phyloP scores from a whole-genome alignment of 2,113 vertebrate genomes.

The Barbus barbus region DNA sequence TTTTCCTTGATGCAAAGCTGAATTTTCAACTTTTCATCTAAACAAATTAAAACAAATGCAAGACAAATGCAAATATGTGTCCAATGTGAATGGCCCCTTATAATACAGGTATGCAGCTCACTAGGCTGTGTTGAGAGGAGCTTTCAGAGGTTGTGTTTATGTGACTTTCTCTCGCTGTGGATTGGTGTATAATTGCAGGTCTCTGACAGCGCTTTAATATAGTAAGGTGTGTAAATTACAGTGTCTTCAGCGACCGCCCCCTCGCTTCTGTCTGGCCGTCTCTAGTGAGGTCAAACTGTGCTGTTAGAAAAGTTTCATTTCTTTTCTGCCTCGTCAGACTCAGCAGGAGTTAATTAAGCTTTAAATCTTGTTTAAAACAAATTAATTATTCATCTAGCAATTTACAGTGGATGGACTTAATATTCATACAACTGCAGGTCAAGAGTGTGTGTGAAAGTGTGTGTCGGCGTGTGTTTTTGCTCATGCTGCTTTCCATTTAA shows the following conservation, averaged over 20 bases:
- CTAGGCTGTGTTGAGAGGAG: too few relatives aligned
- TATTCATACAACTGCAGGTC: background rate
- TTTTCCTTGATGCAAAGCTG: too few relatives aligned
- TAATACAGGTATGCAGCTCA: too few relatives aligned
- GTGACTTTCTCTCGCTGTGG: background rate
- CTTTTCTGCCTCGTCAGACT: background rate
- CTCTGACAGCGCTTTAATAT: background rate
- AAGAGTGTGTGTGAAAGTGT: background rate
- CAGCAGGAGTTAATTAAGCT: background rate
- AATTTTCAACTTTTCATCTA: too few relatives aligned
- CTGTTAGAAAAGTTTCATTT: background rate
- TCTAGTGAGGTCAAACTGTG: background rate
- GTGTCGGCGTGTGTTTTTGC: background rate
- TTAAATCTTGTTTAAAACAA: conserved; percentile 12
- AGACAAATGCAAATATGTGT: too few relatives aligned
- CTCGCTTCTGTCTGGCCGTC: background rate
- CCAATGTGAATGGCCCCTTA: too few relatives aligned
- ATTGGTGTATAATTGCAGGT: background rate
- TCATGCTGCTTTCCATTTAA: background rate
- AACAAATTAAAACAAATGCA: too few relatives aligned
- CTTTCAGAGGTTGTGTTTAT: too few relatives aligned
- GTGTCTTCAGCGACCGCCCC: background rate
- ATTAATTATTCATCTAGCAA: conserved; percentile 16
- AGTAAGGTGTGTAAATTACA: background rate
- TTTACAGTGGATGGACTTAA: background rate